phyloP scores from a whole-genome alignment of 1,140 invertebrate species.

The Drosophila orena region DNA sequence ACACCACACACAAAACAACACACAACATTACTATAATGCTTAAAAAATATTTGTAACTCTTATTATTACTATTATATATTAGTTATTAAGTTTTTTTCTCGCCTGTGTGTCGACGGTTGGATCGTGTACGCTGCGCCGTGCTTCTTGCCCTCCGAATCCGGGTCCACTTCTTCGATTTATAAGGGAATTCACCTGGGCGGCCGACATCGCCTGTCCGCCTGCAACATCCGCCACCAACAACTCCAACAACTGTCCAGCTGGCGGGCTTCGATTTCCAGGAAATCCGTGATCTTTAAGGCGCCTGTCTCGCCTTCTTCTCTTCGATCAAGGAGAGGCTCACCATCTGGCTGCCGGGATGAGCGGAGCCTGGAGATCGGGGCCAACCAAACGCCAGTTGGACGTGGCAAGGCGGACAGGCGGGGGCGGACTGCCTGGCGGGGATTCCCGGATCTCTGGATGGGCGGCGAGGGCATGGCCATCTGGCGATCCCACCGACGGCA shows the following conservation, averaged over 20 bases:
- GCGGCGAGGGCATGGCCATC: background rate
- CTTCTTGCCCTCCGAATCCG: background rate
- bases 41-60: conserved; percentile 47
- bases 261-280: conserved; percentile 3
- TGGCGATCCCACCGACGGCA: background rate
- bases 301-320: background rate
- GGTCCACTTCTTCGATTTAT: background rate
- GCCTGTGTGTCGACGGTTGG: background rate
- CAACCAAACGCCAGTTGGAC: conserved; percentile 5
- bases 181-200: background rate
- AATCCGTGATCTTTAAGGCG: conserved; percentile 14
- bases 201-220: conserved; percentile 25
- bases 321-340: background rate
- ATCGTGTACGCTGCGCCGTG: background rate
- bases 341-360: conserved; percentile 30
- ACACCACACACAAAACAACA: conserved; percentile 25
- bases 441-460: background rate
- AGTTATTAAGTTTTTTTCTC: conserved; percentile 55
- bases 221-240: conserved; percentile 33
- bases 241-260: conserved; percentile 31
- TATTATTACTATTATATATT: conserved; percentile 74
- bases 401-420: conserved; percentile 30
- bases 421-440: conserved; percentile 1
- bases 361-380: conserved; percentile 4
- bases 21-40: conserved; percentile 55